Conservation (phyloP, 2,797 vertebrate species). For the Coccyzus lansbergi region DNA sequence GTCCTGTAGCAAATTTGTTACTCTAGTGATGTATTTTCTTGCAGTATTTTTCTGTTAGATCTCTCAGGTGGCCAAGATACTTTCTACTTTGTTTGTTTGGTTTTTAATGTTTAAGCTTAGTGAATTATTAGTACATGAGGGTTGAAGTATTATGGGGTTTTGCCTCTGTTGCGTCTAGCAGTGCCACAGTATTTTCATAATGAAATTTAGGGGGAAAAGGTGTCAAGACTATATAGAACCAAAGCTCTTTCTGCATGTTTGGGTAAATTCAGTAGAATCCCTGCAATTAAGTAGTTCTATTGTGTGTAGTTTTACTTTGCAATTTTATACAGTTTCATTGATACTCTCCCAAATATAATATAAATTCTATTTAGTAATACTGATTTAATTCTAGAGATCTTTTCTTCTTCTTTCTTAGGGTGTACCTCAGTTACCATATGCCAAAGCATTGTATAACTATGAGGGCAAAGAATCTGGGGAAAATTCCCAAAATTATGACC, state of each 20-base stretch:
- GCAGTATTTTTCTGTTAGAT: background rate
- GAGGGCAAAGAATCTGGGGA: slow-evolving; percentile 97
- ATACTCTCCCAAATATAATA: background rate
- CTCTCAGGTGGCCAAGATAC: background rate
- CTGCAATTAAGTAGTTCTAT: background rate
- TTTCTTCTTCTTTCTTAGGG: slow-evolving; percentile 77
- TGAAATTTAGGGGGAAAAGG: background rate
- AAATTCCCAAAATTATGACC: background rate
- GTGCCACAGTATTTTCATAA: background rate
- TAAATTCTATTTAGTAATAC: background rate
- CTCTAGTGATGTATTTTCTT: background rate
- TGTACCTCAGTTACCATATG: slow-evolving; percentile 95
- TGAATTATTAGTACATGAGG: background rate
- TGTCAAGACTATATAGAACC: background rate
- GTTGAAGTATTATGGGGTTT: background rate
- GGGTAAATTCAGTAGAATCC: background rate
- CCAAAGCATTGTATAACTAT: slow-evolving; percentile 98
- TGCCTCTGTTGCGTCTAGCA: background rate
- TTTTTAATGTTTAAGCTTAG: background rate
- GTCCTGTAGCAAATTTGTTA: background rate
- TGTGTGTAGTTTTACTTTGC: background rate
- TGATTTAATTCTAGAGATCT: background rate
- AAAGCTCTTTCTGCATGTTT: background rate
- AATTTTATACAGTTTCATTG: background rate
- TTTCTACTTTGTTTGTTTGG: background rate